phyloP scores from a whole-genome alignment of 2,888 invertebrate genomes.

The Endotricha flammealis region DNA sequence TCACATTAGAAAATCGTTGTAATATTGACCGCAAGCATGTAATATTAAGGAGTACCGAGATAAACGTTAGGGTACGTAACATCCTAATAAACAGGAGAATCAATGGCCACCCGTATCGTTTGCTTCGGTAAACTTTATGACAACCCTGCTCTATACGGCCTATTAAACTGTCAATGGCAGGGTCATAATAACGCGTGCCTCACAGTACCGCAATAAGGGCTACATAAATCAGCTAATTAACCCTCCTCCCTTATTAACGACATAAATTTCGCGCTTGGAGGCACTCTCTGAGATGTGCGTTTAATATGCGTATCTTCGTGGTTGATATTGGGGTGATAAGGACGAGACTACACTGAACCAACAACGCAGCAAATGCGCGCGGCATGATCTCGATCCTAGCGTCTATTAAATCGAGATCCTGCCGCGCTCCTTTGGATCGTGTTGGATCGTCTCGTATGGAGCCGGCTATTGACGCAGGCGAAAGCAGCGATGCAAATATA shows the following conservation, averaged over 20 bases:
- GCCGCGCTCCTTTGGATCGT: too few species aligned
- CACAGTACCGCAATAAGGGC: constrained; percentile 55
- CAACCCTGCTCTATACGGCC: constrained; percentile 28
- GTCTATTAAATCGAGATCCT: too few species aligned
- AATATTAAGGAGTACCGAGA: background rate
- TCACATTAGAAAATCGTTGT: background rate
- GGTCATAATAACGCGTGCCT: constrained; percentile 54
- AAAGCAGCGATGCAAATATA: too few species aligned
- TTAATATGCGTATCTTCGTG: constrained; percentile 41
- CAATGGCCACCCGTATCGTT: constrained; percentile 30
- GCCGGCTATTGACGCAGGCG: too few species aligned
- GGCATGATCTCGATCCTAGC: too few species aligned
- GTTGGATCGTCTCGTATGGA: too few species aligned
- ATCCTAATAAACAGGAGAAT: background rate
- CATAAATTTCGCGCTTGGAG: constrained; percentile 67
- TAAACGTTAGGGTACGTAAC: background rate
- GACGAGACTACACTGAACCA: too few species aligned
- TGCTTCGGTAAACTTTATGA: constrained; percentile 17
- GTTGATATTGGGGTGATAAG: constrained; percentile 4
- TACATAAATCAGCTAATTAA: constrained; percentile 74
- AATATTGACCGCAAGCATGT: background rate
- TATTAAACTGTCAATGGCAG: constrained; percentile 65
- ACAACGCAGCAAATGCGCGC: too few species aligned
- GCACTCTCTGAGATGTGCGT: constrained; percentile 60
- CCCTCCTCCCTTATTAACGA: constrained; percentile 71